Percentiles rank a stretch among this genome's conserved stretches.
These are phyloP conservation scores for Papilio gigon DNA, from an alignment of 2,888 invertebrate species.

Conservation along the genomic window DNA sequence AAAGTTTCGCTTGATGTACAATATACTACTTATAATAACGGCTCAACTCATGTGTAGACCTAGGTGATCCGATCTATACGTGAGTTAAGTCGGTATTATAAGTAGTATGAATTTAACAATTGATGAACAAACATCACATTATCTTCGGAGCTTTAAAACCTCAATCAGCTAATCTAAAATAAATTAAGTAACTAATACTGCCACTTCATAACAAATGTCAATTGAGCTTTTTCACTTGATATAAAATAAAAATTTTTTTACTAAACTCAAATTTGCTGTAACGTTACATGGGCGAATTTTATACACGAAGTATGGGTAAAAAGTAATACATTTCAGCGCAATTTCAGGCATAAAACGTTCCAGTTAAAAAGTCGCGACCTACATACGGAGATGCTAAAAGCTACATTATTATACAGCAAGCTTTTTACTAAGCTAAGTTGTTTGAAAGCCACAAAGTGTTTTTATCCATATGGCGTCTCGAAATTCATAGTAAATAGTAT, in stretches of 20 bases:
- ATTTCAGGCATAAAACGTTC: conserved; percentile 28
- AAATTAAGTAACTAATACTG: no score
- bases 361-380: conserved; percentile 36
- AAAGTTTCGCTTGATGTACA: no score
- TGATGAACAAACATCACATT: no score
- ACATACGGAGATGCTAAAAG: conserved; percentile 34
- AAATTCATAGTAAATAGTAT: conserved; percentile 18
- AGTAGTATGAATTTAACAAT: no score
- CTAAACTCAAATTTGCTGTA: not conserved
- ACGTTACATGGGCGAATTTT: conserved; percentile 16
- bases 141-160: not conserved
- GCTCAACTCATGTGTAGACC: no score
- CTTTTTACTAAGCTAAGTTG: conserved; percentile 31
- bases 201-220: no score
- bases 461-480: conserved; percentile 20
- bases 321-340: conserved; percentile 34
- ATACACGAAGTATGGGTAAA: conserved; percentile 11
- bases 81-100: no score
- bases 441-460: conserved; percentile 33
- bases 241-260: not conserved
- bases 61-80: no score
- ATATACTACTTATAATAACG: no score
- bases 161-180: no score
- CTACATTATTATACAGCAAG: conserved; percentile 37
- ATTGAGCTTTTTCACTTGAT: not conserved